Conservation (phyloP, 2,888 invertebrate genomes). For the Zygogramma bicolorata region DNA sequence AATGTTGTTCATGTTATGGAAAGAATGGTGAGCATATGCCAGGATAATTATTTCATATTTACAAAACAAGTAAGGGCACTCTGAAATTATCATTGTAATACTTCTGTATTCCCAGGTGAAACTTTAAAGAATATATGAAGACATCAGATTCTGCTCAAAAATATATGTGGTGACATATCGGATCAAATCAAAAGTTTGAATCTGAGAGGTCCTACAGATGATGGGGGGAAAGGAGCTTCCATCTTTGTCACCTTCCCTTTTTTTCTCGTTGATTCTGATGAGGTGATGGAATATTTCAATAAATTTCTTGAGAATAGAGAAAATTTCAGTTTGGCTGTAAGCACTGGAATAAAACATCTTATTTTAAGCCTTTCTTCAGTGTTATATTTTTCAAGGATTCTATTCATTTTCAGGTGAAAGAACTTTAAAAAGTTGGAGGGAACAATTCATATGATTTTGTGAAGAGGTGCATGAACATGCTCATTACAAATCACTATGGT, state of each 20-base stretch:
- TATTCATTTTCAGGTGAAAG: background rate
- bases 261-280: background rate
- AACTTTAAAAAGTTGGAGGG: conserved; percentile 8
- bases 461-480: background rate
- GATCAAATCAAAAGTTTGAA: background rate
- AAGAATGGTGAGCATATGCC: too few relatives aligned
- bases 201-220: background rate
- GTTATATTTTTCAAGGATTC: background rate
- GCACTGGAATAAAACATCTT: background rate
- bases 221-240: background rate
- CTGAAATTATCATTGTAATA: background rate
- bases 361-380: background rate
- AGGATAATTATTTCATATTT: background rate
- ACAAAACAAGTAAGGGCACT: background rate
- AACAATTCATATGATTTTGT: conserved; percentile 1
- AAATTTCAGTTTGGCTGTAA: background rate
- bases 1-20: too few relatives aligned
- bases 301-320: background rate
- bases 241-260: background rate
- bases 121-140: conserved; percentile 1
- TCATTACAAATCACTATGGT: background rate
- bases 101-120: background rate
- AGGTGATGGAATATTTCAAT: background rate
- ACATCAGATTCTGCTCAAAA: background rate
- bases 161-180: background rate